Percentiles rank a stretch among this genome's conserved stretches.
Conservation (phyloP, 2,797 vertebrate species). For the Artibeus lituratus region DNA sequence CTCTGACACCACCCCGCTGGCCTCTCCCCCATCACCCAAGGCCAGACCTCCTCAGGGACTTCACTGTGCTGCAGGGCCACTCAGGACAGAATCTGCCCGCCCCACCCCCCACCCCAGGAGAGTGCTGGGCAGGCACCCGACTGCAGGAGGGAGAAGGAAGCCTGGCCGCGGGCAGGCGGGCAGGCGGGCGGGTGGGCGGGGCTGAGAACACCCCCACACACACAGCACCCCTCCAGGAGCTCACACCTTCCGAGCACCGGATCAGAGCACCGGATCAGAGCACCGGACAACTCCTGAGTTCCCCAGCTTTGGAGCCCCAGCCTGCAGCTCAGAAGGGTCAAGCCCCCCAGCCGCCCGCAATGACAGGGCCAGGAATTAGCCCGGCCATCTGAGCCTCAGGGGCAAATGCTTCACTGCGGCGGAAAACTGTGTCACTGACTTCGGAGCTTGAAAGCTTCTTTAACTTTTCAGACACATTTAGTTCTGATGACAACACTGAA, state of each 20-base stretch:
- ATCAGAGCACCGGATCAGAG: accelerated
- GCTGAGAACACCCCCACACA: accelerated
- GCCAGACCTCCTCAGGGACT: background rate
- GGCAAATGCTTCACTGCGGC: background rate
- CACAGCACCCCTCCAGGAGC: background rate
- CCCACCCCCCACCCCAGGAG: background rate
- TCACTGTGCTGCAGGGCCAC: accelerated
- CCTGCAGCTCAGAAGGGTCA: background rate
- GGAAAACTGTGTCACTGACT: background rate
- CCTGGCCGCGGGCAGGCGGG: accelerated
- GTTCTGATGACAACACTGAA: background rate
- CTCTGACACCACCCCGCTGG: accelerated
- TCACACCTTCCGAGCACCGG: background rate
- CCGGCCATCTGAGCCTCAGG: background rate
- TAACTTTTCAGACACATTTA: background rate
- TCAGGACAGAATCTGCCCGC: background rate
- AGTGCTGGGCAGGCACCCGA: background rate
- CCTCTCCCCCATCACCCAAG: background rate
- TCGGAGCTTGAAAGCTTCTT: background rate
- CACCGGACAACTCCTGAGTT: accelerated
- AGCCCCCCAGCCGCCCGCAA: background rate
- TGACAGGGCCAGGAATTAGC: background rate
- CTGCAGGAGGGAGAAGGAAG: background rate
- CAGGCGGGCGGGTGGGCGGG: too few species aligned
- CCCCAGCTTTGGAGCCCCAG: background rate